Percentiles rank a stretch among this genome's conserved stretches.
Conservation (phyloP, 2,113 vertebrate species). For the Chamaea fasciata region DNA sequence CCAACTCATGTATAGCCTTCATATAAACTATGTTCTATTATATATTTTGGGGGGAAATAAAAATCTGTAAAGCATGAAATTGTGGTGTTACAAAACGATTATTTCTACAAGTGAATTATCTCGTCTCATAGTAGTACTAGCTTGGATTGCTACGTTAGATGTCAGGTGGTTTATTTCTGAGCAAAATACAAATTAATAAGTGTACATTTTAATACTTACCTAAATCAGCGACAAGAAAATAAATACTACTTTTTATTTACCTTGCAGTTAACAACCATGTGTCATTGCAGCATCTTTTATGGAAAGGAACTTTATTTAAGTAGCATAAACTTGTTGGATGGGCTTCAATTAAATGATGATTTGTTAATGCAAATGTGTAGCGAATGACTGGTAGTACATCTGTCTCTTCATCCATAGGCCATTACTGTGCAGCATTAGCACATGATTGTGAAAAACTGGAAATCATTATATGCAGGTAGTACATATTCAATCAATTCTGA, state of each 20-base stretch:
- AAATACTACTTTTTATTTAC: slow-evolving; percentile 59
- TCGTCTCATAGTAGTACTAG: slow-evolving; percentile 35
- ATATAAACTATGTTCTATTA: slow-evolving; percentile 47
- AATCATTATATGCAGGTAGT: slow-evolving; percentile 77
- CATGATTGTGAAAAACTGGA: slow-evolving; percentile 77
- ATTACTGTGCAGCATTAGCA: slow-evolving; percentile 76
- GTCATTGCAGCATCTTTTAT: slow-evolving; percentile 76
- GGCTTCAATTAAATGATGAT: slow-evolving; percentile 85
- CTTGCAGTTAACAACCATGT: slow-evolving; percentile 64
- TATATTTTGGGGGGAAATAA: slow-evolving; percentile 43
- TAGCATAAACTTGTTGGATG: slow-evolving; percentile 84
- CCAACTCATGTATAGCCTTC: slow-evolving; percentile 46
- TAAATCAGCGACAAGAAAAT: slow-evolving; percentile 61
- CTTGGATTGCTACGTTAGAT: slow-evolving; percentile 49
- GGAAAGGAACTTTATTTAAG: slow-evolving; percentile 83
- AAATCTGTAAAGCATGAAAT: slow-evolving; percentile 64
- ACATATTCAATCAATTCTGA: slow-evolving; percentile 78
- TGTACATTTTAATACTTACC: slow-evolving; percentile 51
- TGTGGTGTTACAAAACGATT: slow-evolving; percentile 59
- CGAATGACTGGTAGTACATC: slow-evolving; percentile 80
- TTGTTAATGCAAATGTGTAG: slow-evolving; percentile 82
- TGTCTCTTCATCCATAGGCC: slow-evolving; percentile 81
- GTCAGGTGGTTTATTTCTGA: slow-evolving; percentile 68
- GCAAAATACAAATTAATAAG: slow-evolving; percentile 74
- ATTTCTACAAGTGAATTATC: slow-evolving; percentile 64